A percentile compares a stretch with the other conserved stretches of the same genome.
Evolutionary conservation across 2,888 invertebrate genomes (phyloP).

Genomic region (Odiellus spinosus): DNA sequence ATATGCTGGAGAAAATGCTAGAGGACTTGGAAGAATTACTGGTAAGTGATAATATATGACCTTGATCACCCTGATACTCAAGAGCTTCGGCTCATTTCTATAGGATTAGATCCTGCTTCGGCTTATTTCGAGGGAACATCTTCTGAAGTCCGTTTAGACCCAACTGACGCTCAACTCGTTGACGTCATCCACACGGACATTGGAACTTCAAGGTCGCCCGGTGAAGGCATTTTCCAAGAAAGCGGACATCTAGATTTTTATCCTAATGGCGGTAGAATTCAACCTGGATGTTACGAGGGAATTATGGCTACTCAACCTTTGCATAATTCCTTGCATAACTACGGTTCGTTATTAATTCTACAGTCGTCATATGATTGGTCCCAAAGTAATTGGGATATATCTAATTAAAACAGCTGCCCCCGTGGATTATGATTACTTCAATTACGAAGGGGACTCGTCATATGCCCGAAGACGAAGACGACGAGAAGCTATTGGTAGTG

Average conservation of each 20-base stretch:
- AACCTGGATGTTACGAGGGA: conserved; percentile 51
- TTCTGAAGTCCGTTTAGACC: conserved; percentile 25
- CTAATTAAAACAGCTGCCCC: no score
- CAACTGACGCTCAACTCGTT: conserved; percentile 25
- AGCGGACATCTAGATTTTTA: conserved; percentile 82
- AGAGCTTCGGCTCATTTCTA: no score
- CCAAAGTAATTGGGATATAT: no score
- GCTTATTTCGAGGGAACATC: conserved; percentile 27
- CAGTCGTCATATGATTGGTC: no score
- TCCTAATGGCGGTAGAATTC: conserved; percentile 71
- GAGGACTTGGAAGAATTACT: conserved; percentile 60
- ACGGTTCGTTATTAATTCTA: no score
- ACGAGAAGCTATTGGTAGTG: no score
- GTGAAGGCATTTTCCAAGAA: conserved; percentile 58
- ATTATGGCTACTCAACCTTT: conserved; percentile 25
- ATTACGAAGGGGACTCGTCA: no score
- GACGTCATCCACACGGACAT: conserved; percentile 28
- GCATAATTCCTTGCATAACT: no score
- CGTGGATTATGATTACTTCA: no score
- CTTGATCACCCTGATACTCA: no score
- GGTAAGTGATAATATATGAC: no score
- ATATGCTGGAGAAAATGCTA: conserved; percentile 47
- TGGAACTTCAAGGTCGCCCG: conserved; percentile 22
- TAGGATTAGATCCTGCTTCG: conserved; percentile 29
- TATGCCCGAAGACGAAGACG: no score